Percentiles rank a stretch among this genome's conserved stretches.
phyloP scores from a whole-genome alignment of 1,140 invertebrate species.

The Drosophila pruinosa region DNA sequence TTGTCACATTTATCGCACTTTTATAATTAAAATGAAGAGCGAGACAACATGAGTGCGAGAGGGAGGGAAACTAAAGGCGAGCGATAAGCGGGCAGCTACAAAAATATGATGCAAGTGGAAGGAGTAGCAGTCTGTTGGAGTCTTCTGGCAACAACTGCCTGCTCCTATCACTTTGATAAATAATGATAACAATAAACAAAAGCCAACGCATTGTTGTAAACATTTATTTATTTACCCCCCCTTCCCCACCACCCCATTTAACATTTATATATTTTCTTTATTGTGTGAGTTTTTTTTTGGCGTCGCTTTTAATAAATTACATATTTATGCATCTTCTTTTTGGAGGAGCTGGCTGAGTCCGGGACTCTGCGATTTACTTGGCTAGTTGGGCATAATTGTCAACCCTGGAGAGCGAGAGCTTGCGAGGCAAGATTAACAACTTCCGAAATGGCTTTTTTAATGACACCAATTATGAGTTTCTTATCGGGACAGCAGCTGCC shows the following conservation, averaged over 20 bases:
- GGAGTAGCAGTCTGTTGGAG: neutral
- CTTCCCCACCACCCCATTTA: too few relatives aligned
- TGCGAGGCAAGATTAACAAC: constrained; percentile 75
- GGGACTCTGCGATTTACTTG: constrained; percentile 24
- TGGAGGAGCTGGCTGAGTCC: neutral
- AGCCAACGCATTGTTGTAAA: constrained; percentile 58
- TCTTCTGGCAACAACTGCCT: constrained; percentile 6
- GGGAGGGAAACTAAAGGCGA: constrained; percentile 12
- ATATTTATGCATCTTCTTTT: constrained; percentile 70
- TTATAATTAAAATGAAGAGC: constrained; percentile 69
- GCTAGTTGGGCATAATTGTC: constrained; percentile 72
- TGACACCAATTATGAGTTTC: constrained; percentile 80
- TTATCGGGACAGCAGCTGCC: constrained; percentile 67
- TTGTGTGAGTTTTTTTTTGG: constrained; percentile 14
- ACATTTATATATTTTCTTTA: constrained; percentile 8
- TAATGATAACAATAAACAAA: constrained; percentile 80
- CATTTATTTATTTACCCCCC: constrained; percentile 39
- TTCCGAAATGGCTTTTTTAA: constrained; percentile 79
- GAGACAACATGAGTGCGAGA: neutral
- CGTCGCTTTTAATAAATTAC: constrained; percentile 69
- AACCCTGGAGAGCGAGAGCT: constrained; percentile 21
- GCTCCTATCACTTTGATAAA: constrained; percentile 69
- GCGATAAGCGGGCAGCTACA: constrained; percentile 32
- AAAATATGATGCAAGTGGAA: constrained; percentile 27
- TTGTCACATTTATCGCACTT: constrained; percentile 80